These are phyloP conservation scores for Saccostrea glomerata DNA, from an alignment of 1,140 invertebrate species.

Conservation along the genomic window DNA sequence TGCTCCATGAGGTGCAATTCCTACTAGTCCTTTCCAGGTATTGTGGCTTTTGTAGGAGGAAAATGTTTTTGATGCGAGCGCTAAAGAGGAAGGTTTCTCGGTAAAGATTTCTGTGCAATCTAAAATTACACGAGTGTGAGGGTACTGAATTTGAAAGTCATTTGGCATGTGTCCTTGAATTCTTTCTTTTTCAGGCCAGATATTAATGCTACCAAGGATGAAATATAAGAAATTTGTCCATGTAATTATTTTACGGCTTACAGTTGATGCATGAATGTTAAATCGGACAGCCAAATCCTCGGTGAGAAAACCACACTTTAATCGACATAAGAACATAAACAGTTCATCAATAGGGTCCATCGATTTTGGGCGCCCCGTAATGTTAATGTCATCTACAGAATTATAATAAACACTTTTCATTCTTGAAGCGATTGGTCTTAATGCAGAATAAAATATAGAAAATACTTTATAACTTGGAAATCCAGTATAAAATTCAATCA, in stretches of 20 bases:
- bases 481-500: slow-evolving; percentile 12
- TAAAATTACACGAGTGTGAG: slow-evolving; percentile 47
- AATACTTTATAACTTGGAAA: neutral
- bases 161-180: slow-evolving; percentile 81
- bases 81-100: slow-evolving; percentile 43
- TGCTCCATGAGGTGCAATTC: slow-evolving; percentile 54
- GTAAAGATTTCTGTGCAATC: slow-evolving; percentile 52
- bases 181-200: slow-evolving; percentile 44
- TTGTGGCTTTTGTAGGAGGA: slow-evolving; percentile 54
- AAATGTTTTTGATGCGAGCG: slow-evolving; percentile 45
- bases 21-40: slow-evolving; percentile 57
- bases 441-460: neutral
- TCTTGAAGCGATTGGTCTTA: neutral
- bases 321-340: slow-evolving; percentile 45
- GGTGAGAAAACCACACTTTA: slow-evolving; percentile 50
- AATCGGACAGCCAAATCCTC: slow-evolving; percentile 59
- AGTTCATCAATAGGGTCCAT: slow-evolving; percentile 57
- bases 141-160: slow-evolving; percentile 52
- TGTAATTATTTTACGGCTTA: slow-evolving; percentile 63
- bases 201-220: slow-evolving; percentile 45
- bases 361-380: slow-evolving; percentile 23
- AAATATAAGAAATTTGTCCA: slow-evolving; percentile 58
- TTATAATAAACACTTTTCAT: neutral
- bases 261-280: slow-evolving; percentile 47
- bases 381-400: neutral